Evolutionary conservation across 2,113 vertebrate genomes (phyloP), one percentile per base, ranked within the genome.

Genomic region (Platichthys flesus): DNA sequence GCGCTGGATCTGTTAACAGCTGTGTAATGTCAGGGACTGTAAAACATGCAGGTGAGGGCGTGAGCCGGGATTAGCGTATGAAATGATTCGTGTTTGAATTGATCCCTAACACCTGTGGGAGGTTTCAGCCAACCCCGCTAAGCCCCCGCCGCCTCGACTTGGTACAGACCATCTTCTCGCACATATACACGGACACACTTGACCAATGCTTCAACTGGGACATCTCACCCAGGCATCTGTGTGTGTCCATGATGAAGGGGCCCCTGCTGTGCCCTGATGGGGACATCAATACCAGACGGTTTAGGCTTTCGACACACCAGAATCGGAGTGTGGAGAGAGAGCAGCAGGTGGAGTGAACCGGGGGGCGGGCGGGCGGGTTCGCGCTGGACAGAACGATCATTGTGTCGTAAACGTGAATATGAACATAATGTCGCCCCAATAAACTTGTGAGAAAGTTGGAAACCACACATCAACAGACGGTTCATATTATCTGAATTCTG

Each of bases 301-400:
- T 92, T 87, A 86, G 79, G 88, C 91, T 92, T 91, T 93, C 89
- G 79, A 89, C 92, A 91, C 88, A 71, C 71, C n/a, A 28, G 81
- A 52, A 70, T 80, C 76, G 76, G 69, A 71, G 79, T 65, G 90
- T 73, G 76, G 86, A 88, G 85, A 85, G 78, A 73, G 85, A 86
- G 85, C 79, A 90, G 86, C 89, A 91, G 90, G 90, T 90, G 90
- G 85, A 84, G 78, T 24, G 78, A 84, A 82, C 72, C 67, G 23
- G 80, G 67, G 67, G 67, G 82, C 72, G 72, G 52, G 31, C 63
- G 63, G 40, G 47, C 14, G 55, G 26, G 26, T 82, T 54, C 70
- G 55, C 23, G 16, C 20, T 23, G 59, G 60, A 74, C 52, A 24
- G 56, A 72, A 21, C 37, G 58, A 61, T 79, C 73, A 21, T 63